phyloP scores from a whole-genome alignment of 1,140 invertebrate genomes.

The Yoshiicerus persimilis region DNA sequence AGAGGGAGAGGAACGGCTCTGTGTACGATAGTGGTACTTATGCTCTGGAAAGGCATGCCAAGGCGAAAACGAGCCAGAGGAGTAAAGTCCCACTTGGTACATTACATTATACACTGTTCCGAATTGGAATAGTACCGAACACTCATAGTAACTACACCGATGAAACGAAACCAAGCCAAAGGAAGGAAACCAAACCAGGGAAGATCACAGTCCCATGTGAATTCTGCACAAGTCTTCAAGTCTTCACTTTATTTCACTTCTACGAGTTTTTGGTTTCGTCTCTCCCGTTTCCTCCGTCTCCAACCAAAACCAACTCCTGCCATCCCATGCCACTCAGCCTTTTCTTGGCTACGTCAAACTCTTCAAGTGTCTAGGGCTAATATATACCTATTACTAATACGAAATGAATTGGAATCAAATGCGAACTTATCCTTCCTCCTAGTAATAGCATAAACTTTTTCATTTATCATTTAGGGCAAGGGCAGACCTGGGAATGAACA shows the following conservation, averaged over 20 bases:
- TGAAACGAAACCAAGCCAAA: not conserved
- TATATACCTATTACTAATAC: not conserved
- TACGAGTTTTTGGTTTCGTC: not conserved
- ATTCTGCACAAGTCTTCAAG: not conserved
- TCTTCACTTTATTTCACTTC: constrained; percentile 13
- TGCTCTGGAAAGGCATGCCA: not conserved
- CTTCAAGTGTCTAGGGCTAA: not conserved
- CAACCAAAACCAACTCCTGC: too few relatives aligned
- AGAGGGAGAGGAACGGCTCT: not conserved
- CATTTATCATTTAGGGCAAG: not conserved
- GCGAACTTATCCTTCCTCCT: not conserved
- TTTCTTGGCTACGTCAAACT: not conserved
- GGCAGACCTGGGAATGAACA: not conserved
- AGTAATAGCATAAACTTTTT: not conserved
- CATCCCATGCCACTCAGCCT: not conserved
- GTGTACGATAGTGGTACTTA: not conserved
- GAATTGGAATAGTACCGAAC: not conserved
- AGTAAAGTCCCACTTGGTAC: constrained; percentile 11
- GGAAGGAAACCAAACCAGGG: not conserved
- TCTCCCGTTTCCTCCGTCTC: not conserved
- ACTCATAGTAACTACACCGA: not conserved
- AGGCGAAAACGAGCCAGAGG: constrained; percentile 5
- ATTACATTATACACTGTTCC: constrained; percentile 3
- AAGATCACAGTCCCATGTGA: not conserved
- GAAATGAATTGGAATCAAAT: not conserved